Percentiles rank a stretch among this genome's conserved stretches.
phyloP scores from a whole-genome alignment of 1,140 invertebrate species.

The Tetramorium simillimum region DNA sequence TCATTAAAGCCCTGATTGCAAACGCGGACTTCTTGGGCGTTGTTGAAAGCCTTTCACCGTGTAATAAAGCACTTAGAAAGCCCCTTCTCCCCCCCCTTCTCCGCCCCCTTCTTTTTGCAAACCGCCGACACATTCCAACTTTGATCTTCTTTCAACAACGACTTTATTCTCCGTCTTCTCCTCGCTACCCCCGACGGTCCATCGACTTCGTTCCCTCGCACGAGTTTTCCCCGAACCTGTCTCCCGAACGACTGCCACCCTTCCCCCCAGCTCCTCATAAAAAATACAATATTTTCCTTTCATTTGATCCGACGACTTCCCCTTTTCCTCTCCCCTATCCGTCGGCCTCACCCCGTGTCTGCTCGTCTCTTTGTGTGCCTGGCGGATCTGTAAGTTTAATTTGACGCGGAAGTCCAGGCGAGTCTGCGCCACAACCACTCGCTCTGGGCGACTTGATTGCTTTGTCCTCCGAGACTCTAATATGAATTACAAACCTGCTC shows the following conservation, averaged over 20 bases:
- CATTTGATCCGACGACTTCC: slow-evolving; percentile 62
- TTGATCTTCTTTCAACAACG: slow-evolving; percentile 62
- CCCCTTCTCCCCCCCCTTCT: slow-evolving; percentile 19
- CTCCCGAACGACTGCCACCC: not conserved
- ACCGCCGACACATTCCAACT: slow-evolving; percentile 61
- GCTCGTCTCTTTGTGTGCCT: slow-evolving; percentile 58
- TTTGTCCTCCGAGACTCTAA: slow-evolving; percentile 72
- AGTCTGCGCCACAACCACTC: slow-evolving; percentile 43
- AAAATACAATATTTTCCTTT: slow-evolving; percentile 76
- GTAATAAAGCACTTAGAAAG: slow-evolving; percentile 68
- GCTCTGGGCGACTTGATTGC: slow-evolving; percentile 70
- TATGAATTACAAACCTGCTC: slow-evolving; percentile 76
- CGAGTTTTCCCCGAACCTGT: slow-evolving; percentile 34
- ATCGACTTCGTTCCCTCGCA: not conserved
- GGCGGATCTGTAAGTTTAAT: slow-evolving; percentile 78
- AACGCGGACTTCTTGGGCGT: slow-evolving; percentile 28
- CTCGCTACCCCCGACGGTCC: not conserved
- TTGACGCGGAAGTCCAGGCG: slow-evolving; percentile 66
- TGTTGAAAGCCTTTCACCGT: slow-evolving; percentile 50
- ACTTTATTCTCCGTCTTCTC: not conserved
- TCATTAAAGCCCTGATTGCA: slow-evolving; percentile 64
- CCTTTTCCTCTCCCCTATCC: not conserved
- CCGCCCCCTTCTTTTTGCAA: slow-evolving; percentile 48
- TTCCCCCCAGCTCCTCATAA: slow-evolving; percentile 54
- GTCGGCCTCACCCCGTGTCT: not conserved